These are phyloP conservation scores for Centrocercus urophasianus DNA, from an alignment of 2,113 vertebrate species.

Conservation along the genomic window DNA sequence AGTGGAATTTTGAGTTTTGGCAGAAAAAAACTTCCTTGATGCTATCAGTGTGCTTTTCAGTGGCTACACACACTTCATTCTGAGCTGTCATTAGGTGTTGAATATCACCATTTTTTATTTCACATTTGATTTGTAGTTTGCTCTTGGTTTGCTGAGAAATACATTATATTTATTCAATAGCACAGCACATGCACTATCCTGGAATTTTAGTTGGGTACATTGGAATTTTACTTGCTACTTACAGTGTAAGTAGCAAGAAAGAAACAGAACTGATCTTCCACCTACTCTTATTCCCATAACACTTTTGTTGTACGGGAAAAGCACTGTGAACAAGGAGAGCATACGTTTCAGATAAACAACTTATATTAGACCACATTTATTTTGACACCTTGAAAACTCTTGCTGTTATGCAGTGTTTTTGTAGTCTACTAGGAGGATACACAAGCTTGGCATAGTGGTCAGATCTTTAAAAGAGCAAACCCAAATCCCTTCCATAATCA, in stretches of 20 bases:
- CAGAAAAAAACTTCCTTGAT: background rate
- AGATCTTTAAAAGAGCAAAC: background rate
- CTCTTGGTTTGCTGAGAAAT: slow-evolving; percentile 11
- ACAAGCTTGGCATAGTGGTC: background rate
- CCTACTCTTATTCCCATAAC: background rate
- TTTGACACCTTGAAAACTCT: background rate
- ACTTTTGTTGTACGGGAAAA: background rate
- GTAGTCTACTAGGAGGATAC: background rate
- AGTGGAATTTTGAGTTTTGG: background rate
- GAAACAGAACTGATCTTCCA: background rate
- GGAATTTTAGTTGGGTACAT: background rate
- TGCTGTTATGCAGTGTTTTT: background rate
- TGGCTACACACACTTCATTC: background rate
- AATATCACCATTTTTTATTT: background rate
- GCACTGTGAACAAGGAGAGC: background rate
- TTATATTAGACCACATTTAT: background rate
- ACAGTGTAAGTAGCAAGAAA: background rate
- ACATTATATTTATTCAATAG: background rate
- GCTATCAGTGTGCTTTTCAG: background rate
- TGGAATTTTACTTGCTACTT: background rate
- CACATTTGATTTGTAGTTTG: background rate
- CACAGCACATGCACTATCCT: background rate
- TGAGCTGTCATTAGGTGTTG: background rate
- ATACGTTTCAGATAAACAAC: background rate
- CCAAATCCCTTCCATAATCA: slow-evolving; percentile 3